These are phyloP conservation scores for Echinometra lucunter DNA, from an alignment of 53 echinoderm and acorn worm genomes.

Conservation along the genomic window DNA sequence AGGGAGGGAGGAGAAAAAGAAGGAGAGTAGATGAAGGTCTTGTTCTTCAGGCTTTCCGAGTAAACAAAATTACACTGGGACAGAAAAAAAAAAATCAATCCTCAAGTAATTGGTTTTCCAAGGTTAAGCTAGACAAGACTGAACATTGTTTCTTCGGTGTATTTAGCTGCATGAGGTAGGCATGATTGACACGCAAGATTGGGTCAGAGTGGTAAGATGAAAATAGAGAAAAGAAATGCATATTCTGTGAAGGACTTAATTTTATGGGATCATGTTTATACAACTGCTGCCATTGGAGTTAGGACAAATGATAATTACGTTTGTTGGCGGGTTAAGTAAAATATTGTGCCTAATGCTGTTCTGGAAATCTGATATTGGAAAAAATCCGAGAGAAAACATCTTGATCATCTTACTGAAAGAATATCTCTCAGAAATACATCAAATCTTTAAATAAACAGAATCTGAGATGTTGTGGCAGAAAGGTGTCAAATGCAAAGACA, in stretches of 20 bases:
- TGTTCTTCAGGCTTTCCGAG: conserved; percentile 46
- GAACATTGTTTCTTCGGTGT: conserved; percentile 65
- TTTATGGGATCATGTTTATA: conserved; percentile 40
- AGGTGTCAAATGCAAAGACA: not conserved
- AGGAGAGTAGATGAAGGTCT: conserved; percentile 7
- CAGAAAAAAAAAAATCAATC: conserved; percentile 66
- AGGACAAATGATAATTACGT: conserved; percentile 25
- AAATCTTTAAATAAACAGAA: conserved; percentile 26
- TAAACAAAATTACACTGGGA: conserved; percentile 68
- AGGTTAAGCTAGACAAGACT: conserved; percentile 62
- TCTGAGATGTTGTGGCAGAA: not conserved
- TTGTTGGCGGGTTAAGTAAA: conserved; percentile 43
- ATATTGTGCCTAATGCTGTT: not conserved
- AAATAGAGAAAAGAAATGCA: conserved; percentile 4
- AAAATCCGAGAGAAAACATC: not conserved
- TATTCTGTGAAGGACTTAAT: not conserved
- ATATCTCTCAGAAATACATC: conserved; percentile 14
- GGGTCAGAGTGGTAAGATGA: conserved; percentile 49
- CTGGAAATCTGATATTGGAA: conserved; percentile 37
- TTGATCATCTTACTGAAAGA: not conserved
- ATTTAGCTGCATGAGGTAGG: conserved; percentile 65
- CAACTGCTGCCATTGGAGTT: conserved; percentile 53
- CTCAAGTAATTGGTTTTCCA: conserved; percentile 67
- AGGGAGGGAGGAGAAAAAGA: not conserved
- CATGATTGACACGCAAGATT: conserved; percentile 54